Evolutionary conservation across 2,113 vertebrate species (phyloP).

Genomic region (Percina caprodes): DNA sequence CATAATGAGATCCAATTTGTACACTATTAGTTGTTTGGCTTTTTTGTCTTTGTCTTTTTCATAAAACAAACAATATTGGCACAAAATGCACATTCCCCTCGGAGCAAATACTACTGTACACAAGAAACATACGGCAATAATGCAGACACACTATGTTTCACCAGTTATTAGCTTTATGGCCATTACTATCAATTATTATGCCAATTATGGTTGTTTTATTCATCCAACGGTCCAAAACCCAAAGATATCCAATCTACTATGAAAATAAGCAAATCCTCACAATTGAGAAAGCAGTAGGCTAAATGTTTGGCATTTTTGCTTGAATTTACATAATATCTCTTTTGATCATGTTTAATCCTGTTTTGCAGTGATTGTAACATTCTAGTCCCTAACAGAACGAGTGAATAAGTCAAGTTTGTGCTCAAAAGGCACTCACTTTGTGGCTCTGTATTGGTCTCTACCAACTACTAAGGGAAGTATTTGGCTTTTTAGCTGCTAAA

Average conservation of each 20-base stretch:
- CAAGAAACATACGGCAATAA: background rate
- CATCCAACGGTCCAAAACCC: background rate
- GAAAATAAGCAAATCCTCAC: background rate
- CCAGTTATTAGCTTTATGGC: too few species aligned
- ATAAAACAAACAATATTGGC: constrained; percentile 38
- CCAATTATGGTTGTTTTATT: background rate
- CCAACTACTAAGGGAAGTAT: background rate
- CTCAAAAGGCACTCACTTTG: background rate
- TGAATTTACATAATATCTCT: too few species aligned
- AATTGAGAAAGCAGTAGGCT: background rate
- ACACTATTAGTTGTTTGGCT: constrained; percentile 34
- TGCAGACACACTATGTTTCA: background rate
- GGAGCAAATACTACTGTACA: constrained; percentile 12
- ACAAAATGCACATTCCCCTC: constrained; percentile 20
- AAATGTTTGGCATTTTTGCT: background rate
- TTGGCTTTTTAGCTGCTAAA: background rate
- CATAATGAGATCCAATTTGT: constrained; percentile 41
- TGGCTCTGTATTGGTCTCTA: background rate
- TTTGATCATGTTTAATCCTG: too few species aligned
- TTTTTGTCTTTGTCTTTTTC: constrained; percentile 12
- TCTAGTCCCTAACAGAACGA: background rate
- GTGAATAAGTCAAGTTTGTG: background rate
- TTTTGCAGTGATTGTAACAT: background rate
- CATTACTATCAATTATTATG: too few species aligned
- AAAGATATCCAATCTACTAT: background rate